Conservation (phyloP, 2,113 vertebrate species). For the Grammomys dolichurus region DNA sequence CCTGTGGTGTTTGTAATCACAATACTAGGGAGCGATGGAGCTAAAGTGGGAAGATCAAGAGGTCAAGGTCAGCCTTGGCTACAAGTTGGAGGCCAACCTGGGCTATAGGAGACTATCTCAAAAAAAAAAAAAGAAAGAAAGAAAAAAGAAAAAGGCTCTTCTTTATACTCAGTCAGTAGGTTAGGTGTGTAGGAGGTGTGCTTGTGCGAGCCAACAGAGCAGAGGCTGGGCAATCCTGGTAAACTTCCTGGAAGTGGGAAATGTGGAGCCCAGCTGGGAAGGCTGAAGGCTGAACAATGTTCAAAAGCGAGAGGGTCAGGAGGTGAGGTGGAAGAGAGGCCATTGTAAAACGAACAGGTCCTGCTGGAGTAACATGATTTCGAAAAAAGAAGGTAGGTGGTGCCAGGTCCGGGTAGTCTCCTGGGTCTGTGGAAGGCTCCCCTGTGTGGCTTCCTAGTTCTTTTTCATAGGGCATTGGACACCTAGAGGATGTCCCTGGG, state of each 20-base stretch:
- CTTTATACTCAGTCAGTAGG: background rate
- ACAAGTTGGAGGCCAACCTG: background rate
- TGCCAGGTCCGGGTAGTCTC: background rate
- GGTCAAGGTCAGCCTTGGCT: background rate
- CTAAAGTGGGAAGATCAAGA: background rate
- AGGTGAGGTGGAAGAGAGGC: background rate
- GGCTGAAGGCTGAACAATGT: background rate
- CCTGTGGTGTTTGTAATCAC: background rate
- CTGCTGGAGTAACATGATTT: background rate
- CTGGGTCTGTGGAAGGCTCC: background rate
- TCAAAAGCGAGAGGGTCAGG: background rate
- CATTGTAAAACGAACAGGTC: background rate
- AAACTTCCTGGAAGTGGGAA: conserved; percentile 59
- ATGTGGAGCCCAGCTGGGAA: background rate
- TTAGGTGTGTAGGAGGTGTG: background rate
- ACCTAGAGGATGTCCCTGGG: conserved; percentile 33
- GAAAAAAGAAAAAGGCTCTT: too few species aligned
- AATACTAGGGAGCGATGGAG: background rate
- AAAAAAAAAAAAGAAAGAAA: background rate
- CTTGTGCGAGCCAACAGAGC: background rate
- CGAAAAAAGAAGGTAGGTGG: background rate
- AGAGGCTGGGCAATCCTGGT: background rate
- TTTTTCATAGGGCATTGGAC: background rate
- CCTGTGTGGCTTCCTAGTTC: background rate
- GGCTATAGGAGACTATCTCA: background rate